These are phyloP conservation scores for Tenodera sinensis DNA, from an alignment of 2,888 invertebrate genomes.

Conservation along the genomic window DNA sequence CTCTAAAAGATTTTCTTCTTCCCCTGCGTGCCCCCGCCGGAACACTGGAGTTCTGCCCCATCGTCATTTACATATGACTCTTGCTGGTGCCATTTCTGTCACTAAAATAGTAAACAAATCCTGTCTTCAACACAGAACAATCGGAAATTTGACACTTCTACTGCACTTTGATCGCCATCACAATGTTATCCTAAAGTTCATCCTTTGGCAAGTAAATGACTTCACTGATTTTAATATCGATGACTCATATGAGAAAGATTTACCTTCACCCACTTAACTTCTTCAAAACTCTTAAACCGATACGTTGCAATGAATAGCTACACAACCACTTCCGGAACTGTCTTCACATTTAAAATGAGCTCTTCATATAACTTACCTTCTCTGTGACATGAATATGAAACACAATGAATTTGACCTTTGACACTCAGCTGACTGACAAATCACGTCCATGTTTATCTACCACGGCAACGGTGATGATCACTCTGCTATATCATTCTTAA, in stretches of 20 bases:
- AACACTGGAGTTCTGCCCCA: slow-evolving; percentile 45
- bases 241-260: not conserved
- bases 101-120: not conserved
- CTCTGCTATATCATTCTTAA: not conserved
- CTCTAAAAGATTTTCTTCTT: slow-evolving; percentile 43
- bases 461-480: not conserved
- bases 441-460: slow-evolving; percentile 7
- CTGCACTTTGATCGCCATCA: not conserved
- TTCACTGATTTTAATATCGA: not conserved
- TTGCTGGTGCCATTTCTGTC: not conserved
- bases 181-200: not conserved
- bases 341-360: not conserved
- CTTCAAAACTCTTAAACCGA: not conserved
- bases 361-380: not conserved
- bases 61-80: slow-evolving; percentile 30
- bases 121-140: not conserved
- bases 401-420: slow-evolving; percentile 14
- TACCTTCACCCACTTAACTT: not conserved
- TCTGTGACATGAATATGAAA: not conserved
- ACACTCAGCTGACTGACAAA: slow-evolving; percentile 2
- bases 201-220: not conserved
- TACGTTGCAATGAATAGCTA: not conserved
- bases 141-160: not conserved
- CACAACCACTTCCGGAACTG: not conserved
- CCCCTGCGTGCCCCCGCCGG: slow-evolving; percentile 38